A percentile compares a stretch with the other conserved stretches of the same genome.
Conservation (phyloP, 2,888 invertebrate species). For the Mellilla xanthometata region DNA sequence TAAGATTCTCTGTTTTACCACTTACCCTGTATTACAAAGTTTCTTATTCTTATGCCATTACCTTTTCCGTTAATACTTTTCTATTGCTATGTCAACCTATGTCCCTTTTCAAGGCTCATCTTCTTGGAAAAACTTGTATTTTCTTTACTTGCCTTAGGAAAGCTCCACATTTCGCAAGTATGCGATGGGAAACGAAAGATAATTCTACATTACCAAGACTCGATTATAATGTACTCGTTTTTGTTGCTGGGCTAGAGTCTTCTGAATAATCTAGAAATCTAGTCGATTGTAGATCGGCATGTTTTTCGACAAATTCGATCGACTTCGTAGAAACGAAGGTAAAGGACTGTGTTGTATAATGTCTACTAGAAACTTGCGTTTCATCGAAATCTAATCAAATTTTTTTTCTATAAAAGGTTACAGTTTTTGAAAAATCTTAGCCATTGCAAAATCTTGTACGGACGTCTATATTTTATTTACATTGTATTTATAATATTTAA, state of each 20-base stretch:
- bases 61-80: neutral
- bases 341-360: no score
- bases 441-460: no score
- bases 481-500: no score
- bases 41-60: neutral
- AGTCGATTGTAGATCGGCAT: neutral
- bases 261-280: neutral
- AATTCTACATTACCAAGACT: conserved; percentile 1
- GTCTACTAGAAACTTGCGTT: no score
- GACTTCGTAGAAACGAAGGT: no score
- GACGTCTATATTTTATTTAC: no score
- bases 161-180: conserved; percentile 1
- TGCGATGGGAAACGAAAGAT: conserved; percentile 3
- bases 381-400: no score
- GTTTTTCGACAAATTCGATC: no score
- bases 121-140: neutral
- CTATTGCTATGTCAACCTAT: neutral
- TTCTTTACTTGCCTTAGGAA: neutral
- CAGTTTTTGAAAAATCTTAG: no score
- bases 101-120: neutral
- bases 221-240: conserved; percentile 4
- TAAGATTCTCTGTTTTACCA: no score
- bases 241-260: neutral
- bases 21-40: no score
- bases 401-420: no score